Conservation (phyloP, 2,797 vertebrate species). For the Propithecus deckenii region DNA sequence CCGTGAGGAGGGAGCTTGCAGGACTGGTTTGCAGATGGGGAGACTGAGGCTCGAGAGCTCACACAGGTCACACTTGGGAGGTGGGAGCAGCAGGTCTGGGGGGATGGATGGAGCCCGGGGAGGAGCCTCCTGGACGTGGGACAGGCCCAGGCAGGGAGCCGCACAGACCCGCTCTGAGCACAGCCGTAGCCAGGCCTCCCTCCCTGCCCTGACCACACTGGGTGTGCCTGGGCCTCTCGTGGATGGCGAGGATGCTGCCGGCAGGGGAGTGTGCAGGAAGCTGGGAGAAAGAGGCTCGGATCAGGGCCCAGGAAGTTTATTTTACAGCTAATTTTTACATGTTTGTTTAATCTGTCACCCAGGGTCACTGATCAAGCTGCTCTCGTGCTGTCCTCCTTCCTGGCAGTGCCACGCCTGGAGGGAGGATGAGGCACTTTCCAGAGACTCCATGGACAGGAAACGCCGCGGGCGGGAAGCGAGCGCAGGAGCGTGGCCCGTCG, state of each 20-base stretch:
- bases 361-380: slow-evolving; percentile 77
- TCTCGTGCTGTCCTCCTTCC: slow-evolving; percentile 63
- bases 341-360: slow-evolving; percentile 84
- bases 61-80: fast-evolving
- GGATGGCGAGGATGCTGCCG: too few species aligned
- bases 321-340: slow-evolving; percentile 77
- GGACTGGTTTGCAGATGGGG: fast-evolving
- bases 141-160: background rate
- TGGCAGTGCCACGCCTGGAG: slow-evolving; percentile 74
- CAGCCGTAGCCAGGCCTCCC: too few species aligned
- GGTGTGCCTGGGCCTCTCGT: fast-evolving
- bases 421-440: slow-evolving; percentile 73
- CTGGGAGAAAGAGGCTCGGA: fast-evolving
- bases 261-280: background rate
- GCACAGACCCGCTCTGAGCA: fast-evolving
- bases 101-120: fast-evolving
- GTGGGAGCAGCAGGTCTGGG: background rate
- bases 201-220: background rate
- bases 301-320: slow-evolving; percentile 56
- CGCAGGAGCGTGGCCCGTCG: slow-evolving; percentile 71
- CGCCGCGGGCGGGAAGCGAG: slow-evolving; percentile 58
- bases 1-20: background rate
- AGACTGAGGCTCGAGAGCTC: fast-evolving
- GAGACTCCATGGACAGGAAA: slow-evolving; percentile 76
- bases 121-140: background rate